A percentile compares a stretch with the other conserved stretches of the same genome.
phyloP scores from a whole-genome alignment of 2,888 invertebrate genomes.

The Pandemis cinnamomeana region DNA sequence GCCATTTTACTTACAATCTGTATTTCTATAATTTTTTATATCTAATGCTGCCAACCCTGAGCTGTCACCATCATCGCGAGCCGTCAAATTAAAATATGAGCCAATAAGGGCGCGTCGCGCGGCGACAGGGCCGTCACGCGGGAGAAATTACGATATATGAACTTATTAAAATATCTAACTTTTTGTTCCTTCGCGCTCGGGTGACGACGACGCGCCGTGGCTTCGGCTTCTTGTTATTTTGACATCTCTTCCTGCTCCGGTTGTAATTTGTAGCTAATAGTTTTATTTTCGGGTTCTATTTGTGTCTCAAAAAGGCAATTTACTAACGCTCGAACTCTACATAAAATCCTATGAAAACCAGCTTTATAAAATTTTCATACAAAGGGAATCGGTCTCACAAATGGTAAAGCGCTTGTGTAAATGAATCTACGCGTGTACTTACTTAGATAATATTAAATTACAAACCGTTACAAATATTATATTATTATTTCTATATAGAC shows the following conservation, averaged over 20 bases:
- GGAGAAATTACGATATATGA: conserved; percentile 76
- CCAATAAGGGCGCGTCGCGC: conserved; percentile 73
- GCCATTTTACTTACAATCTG: neutral
- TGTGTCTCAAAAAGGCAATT: neutral
- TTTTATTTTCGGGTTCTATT: conserved; percentile 24
- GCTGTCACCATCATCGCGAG: conserved; percentile 61
- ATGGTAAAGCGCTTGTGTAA: neutral
- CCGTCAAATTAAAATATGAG: conserved; percentile 83
- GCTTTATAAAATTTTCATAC: no score
- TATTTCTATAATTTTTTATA: neutral
- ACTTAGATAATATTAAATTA: neutral
- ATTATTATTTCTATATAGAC: neutral
- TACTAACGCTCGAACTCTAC: neutral
- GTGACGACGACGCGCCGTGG: conserved; percentile 63
- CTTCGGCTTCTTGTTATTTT: conserved; percentile 54
- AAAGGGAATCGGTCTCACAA: neutral
- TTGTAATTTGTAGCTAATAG: conserved; percentile 41
- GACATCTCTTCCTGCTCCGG: conserved; percentile 55
- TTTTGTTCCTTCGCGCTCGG: conserved; percentile 76
- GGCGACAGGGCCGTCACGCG: conserved; percentile 79
- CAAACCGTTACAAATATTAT: conserved; percentile 22
- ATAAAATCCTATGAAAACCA: neutral
- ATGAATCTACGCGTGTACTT: neutral
- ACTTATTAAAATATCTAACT: conserved; percentile 80
- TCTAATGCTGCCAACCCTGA: conserved; percentile 58